Evolutionary conservation across 1,140 invertebrate species (phyloP).

Genomic region (Brachionus manjavacas): DNA sequence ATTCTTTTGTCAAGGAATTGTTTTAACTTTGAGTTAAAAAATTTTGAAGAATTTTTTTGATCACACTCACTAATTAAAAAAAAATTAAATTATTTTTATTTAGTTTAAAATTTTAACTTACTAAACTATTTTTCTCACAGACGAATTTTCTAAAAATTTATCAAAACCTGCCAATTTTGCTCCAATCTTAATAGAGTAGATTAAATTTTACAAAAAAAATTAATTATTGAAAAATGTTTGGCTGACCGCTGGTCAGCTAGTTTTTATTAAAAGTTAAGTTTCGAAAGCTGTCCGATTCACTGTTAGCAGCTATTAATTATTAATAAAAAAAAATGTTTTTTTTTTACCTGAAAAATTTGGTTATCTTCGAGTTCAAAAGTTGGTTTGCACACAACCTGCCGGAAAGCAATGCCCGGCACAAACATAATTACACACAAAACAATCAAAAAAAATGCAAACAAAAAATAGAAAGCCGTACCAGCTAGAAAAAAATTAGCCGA

Average conservation of each 20-base stretch:
- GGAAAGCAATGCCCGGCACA: not conserved
- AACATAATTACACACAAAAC: slow-evolving; percentile 3
- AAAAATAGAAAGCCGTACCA: not conserved
- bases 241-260: too few species aligned
- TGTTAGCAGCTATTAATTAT: too few species aligned
- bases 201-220: too few species aligned
- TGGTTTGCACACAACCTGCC: not conserved
- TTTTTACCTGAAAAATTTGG: not conserved
- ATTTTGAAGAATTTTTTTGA: not conserved
- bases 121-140: not conserved
- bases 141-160: not conserved
- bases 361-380: not conserved
- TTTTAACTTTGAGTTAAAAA: not conserved
- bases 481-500: slow-evolving; percentile 30
- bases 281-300: too few species aligned
- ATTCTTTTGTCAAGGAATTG: not conserved
- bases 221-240: too few species aligned
- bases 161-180: not conserved
- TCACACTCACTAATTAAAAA: not conserved
- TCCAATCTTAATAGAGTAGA: not conserved
- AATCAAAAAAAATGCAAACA: slow-evolving; percentile 6
- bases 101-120: not conserved
- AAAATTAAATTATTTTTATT: not conserved
- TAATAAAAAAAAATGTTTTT: too few species aligned
- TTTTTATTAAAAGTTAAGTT: too few species aligned